Evolutionary conservation across 2,113 vertebrate species (phyloP).

Genomic region (Hepsetus odoe): DNA sequence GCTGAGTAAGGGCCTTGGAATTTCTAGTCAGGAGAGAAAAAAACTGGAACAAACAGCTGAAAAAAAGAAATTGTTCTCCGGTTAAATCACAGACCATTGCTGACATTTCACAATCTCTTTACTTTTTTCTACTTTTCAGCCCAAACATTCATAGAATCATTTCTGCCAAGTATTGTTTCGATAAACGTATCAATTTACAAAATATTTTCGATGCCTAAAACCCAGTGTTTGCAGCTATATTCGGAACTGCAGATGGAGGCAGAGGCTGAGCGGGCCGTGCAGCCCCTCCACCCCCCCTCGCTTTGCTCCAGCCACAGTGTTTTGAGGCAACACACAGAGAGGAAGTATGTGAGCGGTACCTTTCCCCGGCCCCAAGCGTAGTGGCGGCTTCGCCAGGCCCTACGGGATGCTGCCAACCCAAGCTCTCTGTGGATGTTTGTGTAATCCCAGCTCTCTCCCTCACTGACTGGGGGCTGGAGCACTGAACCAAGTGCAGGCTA

Average conservation of each 20-base stretch:
- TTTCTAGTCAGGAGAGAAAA: neutral
- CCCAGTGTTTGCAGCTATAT: constrained; percentile 9
- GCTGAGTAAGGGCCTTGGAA: neutral
- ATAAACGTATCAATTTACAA: constrained; percentile 26
- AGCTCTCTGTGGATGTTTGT: constrained; percentile 25
- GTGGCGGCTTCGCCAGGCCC: constrained; percentile 51
- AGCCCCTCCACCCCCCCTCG: neutral
- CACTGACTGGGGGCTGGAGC: neutral
- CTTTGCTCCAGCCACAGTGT: neutral
- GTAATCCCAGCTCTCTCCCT: neutral
- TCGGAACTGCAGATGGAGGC: neutral
- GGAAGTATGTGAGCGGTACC: constrained; percentile 35
- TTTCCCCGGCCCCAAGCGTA: constrained; percentile 52
- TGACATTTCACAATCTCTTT: constrained; percentile 21
- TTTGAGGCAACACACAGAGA: neutral
- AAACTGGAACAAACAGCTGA: constrained; percentile 11
- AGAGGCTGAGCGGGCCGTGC: neutral
- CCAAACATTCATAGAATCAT: constrained; percentile 20
- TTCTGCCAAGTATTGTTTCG: constrained; percentile 32
- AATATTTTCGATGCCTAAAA: constrained; percentile 30
- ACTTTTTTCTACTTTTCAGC: neutral
- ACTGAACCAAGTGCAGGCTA: constrained; percentile 3
- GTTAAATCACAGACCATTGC: constrained; percentile 22
- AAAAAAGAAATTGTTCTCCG: constrained; percentile 10
- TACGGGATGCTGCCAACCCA: constrained; percentile 46